phyloP scores from a whole-genome alignment of 2,113 vertebrate species.

The Mesitornis unicolor region DNA sequence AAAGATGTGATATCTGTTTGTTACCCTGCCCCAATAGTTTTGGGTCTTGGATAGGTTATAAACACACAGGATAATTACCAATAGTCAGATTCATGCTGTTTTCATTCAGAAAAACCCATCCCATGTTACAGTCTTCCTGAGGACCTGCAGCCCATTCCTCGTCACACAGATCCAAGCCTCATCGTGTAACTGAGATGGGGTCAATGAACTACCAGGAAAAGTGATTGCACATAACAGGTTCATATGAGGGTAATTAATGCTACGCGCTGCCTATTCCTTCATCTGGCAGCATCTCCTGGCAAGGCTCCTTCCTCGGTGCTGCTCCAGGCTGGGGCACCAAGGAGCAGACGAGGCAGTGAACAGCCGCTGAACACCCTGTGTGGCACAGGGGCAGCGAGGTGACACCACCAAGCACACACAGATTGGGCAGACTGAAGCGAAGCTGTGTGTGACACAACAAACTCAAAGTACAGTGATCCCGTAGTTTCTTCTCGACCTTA shows the following conservation, averaged over 20 bases:
- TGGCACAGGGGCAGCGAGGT: rapidly evolving
- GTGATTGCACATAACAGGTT: not conserved
- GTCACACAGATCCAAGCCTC: not conserved
- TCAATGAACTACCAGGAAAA: slow-evolving; percentile 4
- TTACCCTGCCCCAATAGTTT: not conserved
- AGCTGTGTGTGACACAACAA: not conserved
- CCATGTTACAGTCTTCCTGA: not conserved
- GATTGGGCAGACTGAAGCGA: not conserved
- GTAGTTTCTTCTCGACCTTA: not conserved
- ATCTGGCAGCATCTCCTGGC: slow-evolving; percentile 2
- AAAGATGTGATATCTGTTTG: not conserved
- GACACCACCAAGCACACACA: not conserved
- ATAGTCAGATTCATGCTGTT: not conserved
- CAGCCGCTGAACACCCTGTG: too few species aligned
- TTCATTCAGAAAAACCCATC: not conserved
- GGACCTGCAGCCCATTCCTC: not conserved
- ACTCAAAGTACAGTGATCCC: not conserved
- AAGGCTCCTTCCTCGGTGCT: not conserved
- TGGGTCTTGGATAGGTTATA: not conserved
- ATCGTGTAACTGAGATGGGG: not conserved
- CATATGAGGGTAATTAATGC: not conserved
- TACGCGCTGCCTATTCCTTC: not conserved
- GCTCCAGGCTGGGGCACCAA: not conserved
- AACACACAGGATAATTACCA: not conserved
- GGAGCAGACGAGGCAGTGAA: not conserved